Conservation (phyloP, 2,797 vertebrate genomes). For the Protosalanx chinensis region DNA sequence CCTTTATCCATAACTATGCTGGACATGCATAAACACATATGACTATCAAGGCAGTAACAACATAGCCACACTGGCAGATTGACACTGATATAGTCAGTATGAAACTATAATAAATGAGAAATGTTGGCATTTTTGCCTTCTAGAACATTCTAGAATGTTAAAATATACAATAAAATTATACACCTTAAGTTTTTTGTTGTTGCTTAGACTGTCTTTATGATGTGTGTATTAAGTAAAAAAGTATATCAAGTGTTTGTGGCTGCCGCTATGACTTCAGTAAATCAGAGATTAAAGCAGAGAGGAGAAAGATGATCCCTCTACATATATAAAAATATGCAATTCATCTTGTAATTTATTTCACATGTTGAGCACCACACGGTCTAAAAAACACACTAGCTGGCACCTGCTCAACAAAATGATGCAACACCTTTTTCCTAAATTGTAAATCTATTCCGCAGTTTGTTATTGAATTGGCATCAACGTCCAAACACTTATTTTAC, state of each 20-base stretch:
- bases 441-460: background rate
- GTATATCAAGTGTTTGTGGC: background rate
- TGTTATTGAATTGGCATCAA: conserved; percentile 6
- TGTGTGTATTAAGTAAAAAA: too few species aligned
- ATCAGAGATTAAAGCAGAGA: conserved; percentile 12
- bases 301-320: conserved; percentile 23
- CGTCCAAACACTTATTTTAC: background rate
- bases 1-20: conserved; percentile 51
- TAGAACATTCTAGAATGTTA: too few species aligned
- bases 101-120: too few species aligned
- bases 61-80: conserved; percentile 40
- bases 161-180: too few species aligned
- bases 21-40: conserved; percentile 47
- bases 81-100: background rate
- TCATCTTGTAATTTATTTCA: conserved; percentile 22
- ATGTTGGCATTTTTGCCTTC: too few species aligned
- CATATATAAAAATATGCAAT: conserved; percentile 20
- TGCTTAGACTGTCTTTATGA: too few species aligned
- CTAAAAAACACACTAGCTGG: background rate
- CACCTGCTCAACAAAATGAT: background rate
- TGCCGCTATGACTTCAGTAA: background rate
- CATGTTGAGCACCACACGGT: background rate
- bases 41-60: conserved; percentile 55
- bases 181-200: too few species aligned
- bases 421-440: background rate